phyloP scores from a whole-genome alignment of 2,888 invertebrate species.

The Brenthis hecate region DNA sequence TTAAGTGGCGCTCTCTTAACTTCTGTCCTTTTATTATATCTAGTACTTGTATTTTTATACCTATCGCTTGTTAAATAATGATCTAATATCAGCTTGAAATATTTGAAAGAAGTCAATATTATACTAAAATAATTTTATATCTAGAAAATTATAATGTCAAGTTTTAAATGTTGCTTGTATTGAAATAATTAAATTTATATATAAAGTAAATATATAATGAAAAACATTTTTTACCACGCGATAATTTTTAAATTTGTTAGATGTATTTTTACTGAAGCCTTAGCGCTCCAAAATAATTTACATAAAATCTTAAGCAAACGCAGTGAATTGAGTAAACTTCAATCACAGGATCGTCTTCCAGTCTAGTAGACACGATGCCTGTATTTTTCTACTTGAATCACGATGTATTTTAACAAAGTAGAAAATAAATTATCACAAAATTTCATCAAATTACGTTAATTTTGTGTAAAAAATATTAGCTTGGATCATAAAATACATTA shows the following conservation, averaged over 20 bases:
- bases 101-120: no score
- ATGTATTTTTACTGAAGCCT: slow-evolving; percentile 42
- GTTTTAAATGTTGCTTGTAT: no score
- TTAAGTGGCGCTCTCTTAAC: background rate
- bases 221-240: slow-evolving; percentile 17
- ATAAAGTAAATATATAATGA: slow-evolving; percentile 16
- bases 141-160: no score
- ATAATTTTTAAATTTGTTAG: slow-evolving; percentile 27
- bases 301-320: slow-evolving; percentile 67
- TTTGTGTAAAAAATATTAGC: background rate
- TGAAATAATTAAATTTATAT: background rate
- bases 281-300: slow-evolving; percentile 61
- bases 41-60: no score
- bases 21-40: background rate
- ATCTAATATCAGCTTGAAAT: no score
- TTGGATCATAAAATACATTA: background rate
- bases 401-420: slow-evolving; percentile 37
- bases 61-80: no score
- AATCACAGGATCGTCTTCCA: slow-evolving; percentile 58
- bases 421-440: slow-evolving; percentile 38
- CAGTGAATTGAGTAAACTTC: slow-evolving; percentile 68
- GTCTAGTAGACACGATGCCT: slow-evolving; percentile 45
- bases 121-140: no score
- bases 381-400: slow-evolving; percentile 39
- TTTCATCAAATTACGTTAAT: slow-evolving; percentile 30